Conservation (phyloP, 2,888 invertebrate species). For the Hirtodrosophila histrioides region DNA sequence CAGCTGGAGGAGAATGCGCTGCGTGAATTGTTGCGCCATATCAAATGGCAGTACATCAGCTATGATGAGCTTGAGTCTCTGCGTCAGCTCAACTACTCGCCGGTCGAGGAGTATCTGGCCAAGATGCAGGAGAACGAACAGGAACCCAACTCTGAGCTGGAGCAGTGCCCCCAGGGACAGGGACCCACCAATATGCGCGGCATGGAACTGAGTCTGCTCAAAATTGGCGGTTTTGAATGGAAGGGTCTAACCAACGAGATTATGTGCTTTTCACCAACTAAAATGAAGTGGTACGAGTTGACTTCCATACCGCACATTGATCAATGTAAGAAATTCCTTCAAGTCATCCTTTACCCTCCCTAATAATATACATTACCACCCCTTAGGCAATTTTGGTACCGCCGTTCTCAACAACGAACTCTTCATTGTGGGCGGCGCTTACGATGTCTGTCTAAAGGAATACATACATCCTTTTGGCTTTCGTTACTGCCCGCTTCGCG, state of each 20-base stretch:
- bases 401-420: constrained; percentile 88
- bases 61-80: constrained; percentile 43
- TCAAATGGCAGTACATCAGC: constrained; percentile 57
- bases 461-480: constrained; percentile 90
- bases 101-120: constrained; percentile 50
- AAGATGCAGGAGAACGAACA: constrained; percentile 20
- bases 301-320: constrained; percentile 90
- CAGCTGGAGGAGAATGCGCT: constrained; percentile 45
- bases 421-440: constrained; percentile 90
- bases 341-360: no score
- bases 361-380: no score
- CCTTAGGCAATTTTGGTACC: constrained; percentile 87
- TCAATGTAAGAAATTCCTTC: constrained; percentile 85
- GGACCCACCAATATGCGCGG: constrained; percentile 86
- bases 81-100: constrained; percentile 44
- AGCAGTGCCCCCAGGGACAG: constrained; percentile 24
- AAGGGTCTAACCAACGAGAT: constrained; percentile 89
- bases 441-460: constrained; percentile 88
- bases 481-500: constrained; percentile 87
- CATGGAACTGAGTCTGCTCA: constrained; percentile 88
- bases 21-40: constrained; percentile 48
- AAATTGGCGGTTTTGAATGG: constrained; percentile 89
- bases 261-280: constrained; percentile 87
- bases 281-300: constrained; percentile 87
- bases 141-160: constrained; percentile 7